Evolutionary conservation across 1,140 invertebrate species (phyloP), one percentile per base, ranked within the genome.

Genomic region (Papilio helenus): DNA sequence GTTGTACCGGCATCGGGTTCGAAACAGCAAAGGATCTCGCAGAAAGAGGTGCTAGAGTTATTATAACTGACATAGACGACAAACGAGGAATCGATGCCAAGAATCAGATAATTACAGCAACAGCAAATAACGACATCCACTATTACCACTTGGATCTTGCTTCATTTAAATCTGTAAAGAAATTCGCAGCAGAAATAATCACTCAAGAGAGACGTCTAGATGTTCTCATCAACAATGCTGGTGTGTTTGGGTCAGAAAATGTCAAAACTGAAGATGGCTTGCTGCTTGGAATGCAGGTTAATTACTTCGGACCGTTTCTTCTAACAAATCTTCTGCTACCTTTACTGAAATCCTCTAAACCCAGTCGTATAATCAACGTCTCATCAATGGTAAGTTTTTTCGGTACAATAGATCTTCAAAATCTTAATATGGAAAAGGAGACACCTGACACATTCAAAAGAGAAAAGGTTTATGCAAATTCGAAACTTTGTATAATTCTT

Each of bases 261-360:
- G 95, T 90, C 87, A 95, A 93, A 81, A 96, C 87, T 95, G 96
- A 96, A 87, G 98, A 98, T 93, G 97, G 97, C 3, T 89, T 98
- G n/a, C 97, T 98, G 87, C 92, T 97, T 84, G 97, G 97, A 4
- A 98, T 98, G 96, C 97, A 97, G 23, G 97, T 97, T 0, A 99
- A 99, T 94, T 97, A 98, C 88, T 97, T 97, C 88, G 97, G 97
- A 0, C 97, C 97, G 76, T 98, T 98, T 87, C 93, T 98, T 4
- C 92, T 98, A 2, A 98, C 97, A 1, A 95, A 96, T 85, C 90
- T 96, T 58, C 88, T 96, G 5, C 85, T 98, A 49, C 95, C 96
- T 94, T 88, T 92, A 79, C 83, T 98, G 80, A 98, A 98, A 91
- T 95, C 95, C 84, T 97, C 97, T 0, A 95, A 95, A 2, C 96